These are phyloP conservation scores for Urocynchramus pylzowi DNA, from an alignment of 2,113 vertebrate genomes.

Conservation along the genomic window DNA sequence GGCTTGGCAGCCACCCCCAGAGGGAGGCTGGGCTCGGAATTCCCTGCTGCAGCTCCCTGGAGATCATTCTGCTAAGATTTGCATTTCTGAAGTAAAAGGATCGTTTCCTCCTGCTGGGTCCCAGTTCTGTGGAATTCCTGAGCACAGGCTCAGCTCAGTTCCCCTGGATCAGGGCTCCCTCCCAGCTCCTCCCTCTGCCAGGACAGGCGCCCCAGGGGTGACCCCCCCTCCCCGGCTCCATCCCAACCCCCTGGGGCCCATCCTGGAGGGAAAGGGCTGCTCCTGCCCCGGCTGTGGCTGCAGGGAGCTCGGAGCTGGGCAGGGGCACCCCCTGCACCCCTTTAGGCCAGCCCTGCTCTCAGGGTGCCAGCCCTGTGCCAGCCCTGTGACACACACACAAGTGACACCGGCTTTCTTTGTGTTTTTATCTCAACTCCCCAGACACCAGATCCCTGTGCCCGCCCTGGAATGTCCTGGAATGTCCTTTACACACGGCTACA, in stretches of 20 bases:
- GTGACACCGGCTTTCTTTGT: neutral
- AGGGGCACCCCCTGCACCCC: neutral
- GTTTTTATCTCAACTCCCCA: neutral
- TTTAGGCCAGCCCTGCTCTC: accelerated
- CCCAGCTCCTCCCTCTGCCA: neutral
- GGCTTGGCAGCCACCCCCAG: neutral
- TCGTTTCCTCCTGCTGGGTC: neutral
- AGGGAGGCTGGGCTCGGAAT: accelerated
- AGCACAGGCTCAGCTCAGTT: neutral
- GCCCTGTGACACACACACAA: neutral
- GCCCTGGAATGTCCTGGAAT: neutral
- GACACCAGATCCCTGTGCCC: neutral
- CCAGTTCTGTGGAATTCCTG: neutral
- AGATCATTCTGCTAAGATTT: too few relatives aligned
- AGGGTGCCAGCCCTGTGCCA: neutral
- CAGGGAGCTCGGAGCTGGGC: neutral
- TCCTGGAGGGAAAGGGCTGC: neutral
- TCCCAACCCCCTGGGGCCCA: neutral
- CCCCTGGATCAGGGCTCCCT: neutral
- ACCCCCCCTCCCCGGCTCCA: neutral
- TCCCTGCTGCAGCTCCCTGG: neutral
- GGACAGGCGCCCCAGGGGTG: neutral
- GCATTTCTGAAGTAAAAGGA: neutral
- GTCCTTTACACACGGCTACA: neutral
- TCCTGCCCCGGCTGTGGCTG: neutral